A percentile compares a stretch with the other conserved stretches of the same genome.
phyloP scores from a whole-genome alignment of 2,113 vertebrate genomes.

The Nothoprocta pentlandii region DNA sequence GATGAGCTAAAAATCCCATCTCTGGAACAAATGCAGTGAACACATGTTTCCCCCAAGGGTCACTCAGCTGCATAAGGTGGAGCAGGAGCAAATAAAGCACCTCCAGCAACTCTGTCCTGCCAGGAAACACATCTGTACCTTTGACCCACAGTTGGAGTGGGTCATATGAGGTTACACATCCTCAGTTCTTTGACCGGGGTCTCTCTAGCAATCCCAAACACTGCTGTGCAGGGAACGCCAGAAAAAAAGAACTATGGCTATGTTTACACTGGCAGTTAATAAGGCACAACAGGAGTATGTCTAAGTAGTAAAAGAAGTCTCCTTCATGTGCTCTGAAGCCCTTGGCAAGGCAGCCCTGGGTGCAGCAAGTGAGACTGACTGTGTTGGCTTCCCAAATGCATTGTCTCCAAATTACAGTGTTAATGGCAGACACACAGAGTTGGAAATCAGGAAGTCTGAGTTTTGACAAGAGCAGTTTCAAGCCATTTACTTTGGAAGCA shows the following conservation, averaged over 20 bases:
- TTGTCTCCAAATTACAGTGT: neutral
- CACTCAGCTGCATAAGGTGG: neutral
- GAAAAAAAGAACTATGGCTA: neutral
- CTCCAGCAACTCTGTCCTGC: neutral
- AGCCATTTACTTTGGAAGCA: neutral
- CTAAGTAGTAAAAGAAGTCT: neutral
- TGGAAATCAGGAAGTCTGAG: neutral
- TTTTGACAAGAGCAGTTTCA: neutral
- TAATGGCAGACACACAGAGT: neutral
- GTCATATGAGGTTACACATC: neutral
- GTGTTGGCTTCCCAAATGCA: neutral
- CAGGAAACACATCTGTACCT: rapidly evolving
- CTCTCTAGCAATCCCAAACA: neutral
- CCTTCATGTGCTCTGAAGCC: neutral
- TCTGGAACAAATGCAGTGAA: neutral
- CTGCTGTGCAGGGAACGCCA: neutral
- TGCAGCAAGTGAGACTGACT: neutral
- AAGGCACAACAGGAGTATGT: neutral
- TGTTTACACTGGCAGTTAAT: neutral
- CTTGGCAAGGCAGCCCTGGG: neutral
- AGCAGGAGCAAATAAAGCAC: neutral
- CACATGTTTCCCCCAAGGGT: neutral
- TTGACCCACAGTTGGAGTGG: neutral
- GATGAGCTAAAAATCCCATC: neutral
- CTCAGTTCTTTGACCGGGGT: neutral